Evolutionary conservation across 2,888 invertebrate species (phyloP), one percentile per base, ranked within the genome.

Genomic region (Dysmachus trigonus): DNA sequence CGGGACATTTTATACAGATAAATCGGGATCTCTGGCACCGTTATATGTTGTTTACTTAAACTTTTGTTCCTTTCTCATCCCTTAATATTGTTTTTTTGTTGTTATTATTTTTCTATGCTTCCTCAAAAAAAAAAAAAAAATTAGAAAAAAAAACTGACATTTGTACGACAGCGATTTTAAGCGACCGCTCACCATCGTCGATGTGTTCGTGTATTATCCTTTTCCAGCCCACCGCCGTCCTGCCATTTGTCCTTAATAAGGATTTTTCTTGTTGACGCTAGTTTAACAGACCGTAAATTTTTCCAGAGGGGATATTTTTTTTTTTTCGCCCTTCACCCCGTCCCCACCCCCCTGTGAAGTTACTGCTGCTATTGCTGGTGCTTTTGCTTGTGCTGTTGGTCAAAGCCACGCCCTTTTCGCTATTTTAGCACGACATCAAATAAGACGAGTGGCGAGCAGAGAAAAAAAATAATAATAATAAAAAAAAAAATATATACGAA

Each of bases 361-460:
- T 74, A 10, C 33, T 7, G 27, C 62, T 18, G 22, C 30, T 74
- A 47, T 18, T 62, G 62, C 62, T 27, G 62, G 7, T 15, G 22
- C 30, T 74, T 31, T 18, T 62, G 62, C 62, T 27, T 22, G 7
- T 15, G 47, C 8, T 41, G 73, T 13, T 33, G 73, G 77, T 77
- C 77, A 77, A 91, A 91, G 90, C 91, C 91, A 91, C 91, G 91
- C 91, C 91, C 91, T 90, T 85, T 74, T 76, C 53, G 85, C 76
- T 53, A 62, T 77, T 47, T 85, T 74, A 85, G 53, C 73, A 33
- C 74, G 51, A 82, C 62, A 82, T 82, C 62, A 82, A 77, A 77
- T 77, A 31, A 73, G 33, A 62, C 22, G 62, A n/a, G n/a, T 18
- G 62, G 47, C 22, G 10, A 51, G 47, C 81, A n/a, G 27, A 30